phyloP scores from a whole-genome alignment of 1,140 invertebrate genomes.

The Megalonaias nervosa region DNA sequence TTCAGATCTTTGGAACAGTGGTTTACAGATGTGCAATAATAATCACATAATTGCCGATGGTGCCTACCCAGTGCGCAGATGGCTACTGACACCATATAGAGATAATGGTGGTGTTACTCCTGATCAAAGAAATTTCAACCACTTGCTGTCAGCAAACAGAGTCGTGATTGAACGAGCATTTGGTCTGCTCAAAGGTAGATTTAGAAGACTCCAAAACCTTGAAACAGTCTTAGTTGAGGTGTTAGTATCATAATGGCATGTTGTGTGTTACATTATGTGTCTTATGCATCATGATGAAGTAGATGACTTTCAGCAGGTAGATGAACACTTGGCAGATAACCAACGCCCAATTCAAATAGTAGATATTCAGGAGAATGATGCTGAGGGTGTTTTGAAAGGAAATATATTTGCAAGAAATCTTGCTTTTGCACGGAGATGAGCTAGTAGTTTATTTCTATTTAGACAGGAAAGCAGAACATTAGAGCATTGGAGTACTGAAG shows the following conservation, averaged over 20 bases:
- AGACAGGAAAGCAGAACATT: background rate
- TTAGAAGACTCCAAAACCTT: no score
- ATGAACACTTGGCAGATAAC: background rate
- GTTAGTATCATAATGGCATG: conserved; percentile 37
- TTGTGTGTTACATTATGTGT: conserved; percentile 64
- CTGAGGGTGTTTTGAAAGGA: background rate
- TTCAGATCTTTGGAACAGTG: conserved; percentile 44
- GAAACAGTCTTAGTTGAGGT: no score
- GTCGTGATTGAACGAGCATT: no score
- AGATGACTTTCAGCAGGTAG: conserved; percentile 13
- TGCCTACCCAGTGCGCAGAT: conserved; percentile 37
- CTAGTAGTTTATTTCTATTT: no score
- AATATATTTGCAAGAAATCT: background rate
- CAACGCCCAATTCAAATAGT: background rate
- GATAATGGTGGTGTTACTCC: conserved; percentile 45
- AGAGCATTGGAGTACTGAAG: background rate
- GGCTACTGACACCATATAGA: conserved; percentile 37
- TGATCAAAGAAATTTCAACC: no score
- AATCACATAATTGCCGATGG: no score
- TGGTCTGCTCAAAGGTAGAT: no score
- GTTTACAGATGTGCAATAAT: conserved; percentile 9
- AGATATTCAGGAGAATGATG: background rate
- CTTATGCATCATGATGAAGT: conserved; percentile 12
- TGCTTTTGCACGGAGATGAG: background rate
- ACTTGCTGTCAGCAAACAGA: no score